These are phyloP conservation scores for Rhombomys opimus DNA, from an alignment of 2,113 vertebrate genomes.

Conservation along the genomic window DNA sequence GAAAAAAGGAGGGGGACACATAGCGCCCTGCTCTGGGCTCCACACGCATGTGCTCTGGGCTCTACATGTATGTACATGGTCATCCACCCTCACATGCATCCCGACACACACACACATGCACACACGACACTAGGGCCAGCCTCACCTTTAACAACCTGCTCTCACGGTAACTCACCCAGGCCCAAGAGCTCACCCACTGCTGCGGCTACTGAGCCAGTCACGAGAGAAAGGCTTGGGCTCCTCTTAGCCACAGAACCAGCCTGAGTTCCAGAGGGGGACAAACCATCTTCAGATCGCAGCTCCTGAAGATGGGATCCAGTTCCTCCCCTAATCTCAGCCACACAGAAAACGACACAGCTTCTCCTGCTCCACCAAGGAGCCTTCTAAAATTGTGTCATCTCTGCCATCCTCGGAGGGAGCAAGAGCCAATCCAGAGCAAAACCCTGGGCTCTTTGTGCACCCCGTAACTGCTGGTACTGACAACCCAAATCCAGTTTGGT, in stretches of 20 bases:
- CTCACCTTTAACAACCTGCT: background rate
- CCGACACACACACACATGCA: background rate
- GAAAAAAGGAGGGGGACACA: background rate
- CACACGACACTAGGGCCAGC: background rate
- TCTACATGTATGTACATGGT: background rate
- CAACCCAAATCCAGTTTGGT: background rate
- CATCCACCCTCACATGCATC: background rate
- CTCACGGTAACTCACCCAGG: background rate
- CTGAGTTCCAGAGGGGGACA: background rate
- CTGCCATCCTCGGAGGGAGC: background rate
- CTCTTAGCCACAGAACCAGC: background rate
- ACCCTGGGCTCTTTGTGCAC: background rate
- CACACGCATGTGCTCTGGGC: background rate
- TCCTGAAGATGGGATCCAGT: background rate
- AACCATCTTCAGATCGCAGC: background rate
- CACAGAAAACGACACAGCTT: background rate
- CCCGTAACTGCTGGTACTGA: too few species aligned
- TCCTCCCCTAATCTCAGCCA: background rate
- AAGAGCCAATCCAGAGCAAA: background rate
- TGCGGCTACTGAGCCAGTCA: background rate
- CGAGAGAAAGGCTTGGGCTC: background rate
- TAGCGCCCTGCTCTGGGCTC: background rate
- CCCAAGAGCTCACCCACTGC: background rate
- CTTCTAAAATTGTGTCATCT: background rate
- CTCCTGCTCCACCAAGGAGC: background rate